These are phyloP conservation scores for Cryptomyrus ogoouensis DNA, from an alignment of 2,113 vertebrate species.

Conservation along the genomic window DNA sequence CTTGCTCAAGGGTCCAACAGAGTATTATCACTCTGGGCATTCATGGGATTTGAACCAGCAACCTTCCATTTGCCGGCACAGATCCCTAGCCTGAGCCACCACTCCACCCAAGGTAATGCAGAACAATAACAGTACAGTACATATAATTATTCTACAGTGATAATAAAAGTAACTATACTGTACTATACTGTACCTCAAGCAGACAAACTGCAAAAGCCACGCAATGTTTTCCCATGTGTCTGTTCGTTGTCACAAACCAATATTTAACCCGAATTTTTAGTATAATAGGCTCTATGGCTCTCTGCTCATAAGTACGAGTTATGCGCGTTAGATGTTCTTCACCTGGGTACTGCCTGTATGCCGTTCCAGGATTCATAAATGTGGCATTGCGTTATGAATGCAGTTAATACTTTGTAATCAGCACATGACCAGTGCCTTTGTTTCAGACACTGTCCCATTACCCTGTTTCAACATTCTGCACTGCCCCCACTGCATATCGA, in stretches of 20 bases:
- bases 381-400: not conserved
- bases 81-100: too few species aligned
- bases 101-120: not conserved
- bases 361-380: not conserved
- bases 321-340: not conserved
- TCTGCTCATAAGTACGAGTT: not conserved
- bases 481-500: constrained; percentile 67
- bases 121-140: not conserved
- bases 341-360: not conserved
- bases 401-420: not conserved
- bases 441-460: constrained; percentile 62
- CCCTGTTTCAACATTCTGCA: constrained; percentile 70
- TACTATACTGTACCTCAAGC: not conserved
- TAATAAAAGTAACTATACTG: not conserved
- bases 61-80: too few species aligned
- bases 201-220: not conserved
- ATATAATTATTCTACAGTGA: not conserved
- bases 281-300: not conserved
- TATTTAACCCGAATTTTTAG: not conserved
- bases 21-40: too few species aligned
- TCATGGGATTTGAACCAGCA: too few species aligned
- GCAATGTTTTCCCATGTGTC: not conserved
- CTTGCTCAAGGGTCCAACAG: too few species aligned
- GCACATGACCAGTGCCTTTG: not conserved
- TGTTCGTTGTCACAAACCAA: not conserved